Evolutionary conservation across 2,113 vertebrate genomes (phyloP).

Genomic region (Nyctereutes procyonoides): DNA sequence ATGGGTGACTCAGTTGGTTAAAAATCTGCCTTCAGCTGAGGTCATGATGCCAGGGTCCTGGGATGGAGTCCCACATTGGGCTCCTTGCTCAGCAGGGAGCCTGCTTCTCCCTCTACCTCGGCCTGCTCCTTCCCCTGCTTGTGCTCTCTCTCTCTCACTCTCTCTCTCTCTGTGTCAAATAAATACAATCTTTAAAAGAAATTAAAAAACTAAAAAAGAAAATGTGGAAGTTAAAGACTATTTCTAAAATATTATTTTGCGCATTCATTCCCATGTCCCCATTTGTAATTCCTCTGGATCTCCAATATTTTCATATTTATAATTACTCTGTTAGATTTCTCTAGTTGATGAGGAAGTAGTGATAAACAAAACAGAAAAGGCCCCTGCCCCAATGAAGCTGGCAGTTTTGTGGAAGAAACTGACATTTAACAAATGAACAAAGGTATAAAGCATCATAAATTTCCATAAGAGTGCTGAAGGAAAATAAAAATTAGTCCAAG

Average conservation of each 20-base stretch:
- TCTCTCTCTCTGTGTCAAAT: too few species aligned
- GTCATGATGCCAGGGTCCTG: too few species aligned
- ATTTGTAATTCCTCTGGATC: background rate
- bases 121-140: too few species aligned
- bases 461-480: background rate
- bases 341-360: background rate
- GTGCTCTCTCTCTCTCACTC: too few species aligned
- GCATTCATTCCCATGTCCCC: background rate
- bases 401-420: constrained; percentile 17
- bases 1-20: background rate
- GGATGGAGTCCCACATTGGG: too few species aligned
- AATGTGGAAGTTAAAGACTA: constrained; percentile 13
- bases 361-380: background rate
- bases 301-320: background rate
- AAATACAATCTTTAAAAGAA: too few species aligned
- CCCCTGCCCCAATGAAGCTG: background rate
- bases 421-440: background rate
- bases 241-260: background rate
- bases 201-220: background rate
- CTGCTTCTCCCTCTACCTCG: too few species aligned
- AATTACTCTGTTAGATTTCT: background rate
- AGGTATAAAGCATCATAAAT: background rate
- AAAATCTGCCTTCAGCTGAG: too few species aligned
- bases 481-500: constrained; percentile 19
- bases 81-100: too few species aligned